A percentile compares a stretch with the other conserved stretches of the same genome.
Evolutionary conservation across 2,888 invertebrate species (phyloP).

Genomic region (Tridacna crocea): DNA sequence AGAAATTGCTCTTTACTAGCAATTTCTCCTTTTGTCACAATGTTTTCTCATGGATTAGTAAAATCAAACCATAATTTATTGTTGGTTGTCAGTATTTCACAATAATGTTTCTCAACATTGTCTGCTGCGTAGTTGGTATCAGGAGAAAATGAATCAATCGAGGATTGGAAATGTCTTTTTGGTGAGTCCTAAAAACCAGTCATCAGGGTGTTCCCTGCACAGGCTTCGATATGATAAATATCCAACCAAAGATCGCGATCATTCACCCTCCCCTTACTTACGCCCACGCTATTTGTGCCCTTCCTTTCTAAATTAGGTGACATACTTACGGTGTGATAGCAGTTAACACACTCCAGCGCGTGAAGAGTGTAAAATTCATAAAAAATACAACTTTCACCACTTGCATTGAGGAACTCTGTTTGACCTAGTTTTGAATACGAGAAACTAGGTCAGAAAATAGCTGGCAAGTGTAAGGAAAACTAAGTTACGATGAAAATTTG

Average conservation of each 20-base stretch:
- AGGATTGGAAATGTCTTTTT: too few species aligned
- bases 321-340: not conserved
- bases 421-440: not conserved
- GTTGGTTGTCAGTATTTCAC: not conserved
- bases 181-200: too few species aligned
- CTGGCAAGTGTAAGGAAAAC: not conserved
- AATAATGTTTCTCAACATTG: not conserved
- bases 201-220: too few species aligned
- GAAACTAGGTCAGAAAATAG: conserved; percentile 10
- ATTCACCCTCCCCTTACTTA: not conserved
- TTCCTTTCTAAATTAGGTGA: not conserved
- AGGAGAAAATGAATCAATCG: not conserved
- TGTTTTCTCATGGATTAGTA: not conserved
- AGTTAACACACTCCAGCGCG: not conserved
- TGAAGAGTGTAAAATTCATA: conserved; percentile 9
- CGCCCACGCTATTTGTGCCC: not conserved
- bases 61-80: not conserved
- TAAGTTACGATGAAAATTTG: not conserved
- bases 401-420: not conserved
- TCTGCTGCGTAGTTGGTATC: not conserved
- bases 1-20: not conserved
- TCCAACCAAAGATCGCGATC: not conserved
- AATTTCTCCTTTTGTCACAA: not conserved
- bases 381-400: not conserved
- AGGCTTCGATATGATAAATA: too few species aligned